phyloP scores from a whole-genome alignment of 1,140 invertebrate genomes.

The Ctenoplectra terminalis region DNA sequence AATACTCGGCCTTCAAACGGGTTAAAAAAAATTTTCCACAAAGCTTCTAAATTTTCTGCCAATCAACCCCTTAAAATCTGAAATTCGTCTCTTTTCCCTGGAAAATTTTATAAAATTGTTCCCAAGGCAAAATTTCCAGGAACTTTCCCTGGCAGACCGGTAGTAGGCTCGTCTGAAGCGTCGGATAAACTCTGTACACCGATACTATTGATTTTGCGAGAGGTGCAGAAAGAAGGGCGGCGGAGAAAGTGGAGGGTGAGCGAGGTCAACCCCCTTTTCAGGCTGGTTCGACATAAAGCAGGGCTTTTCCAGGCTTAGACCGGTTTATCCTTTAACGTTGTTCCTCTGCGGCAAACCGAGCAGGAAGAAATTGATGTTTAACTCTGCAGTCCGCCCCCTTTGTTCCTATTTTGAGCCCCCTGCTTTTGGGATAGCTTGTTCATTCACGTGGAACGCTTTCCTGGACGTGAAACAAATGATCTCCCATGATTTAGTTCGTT shows the following conservation, averaged over 20 bases:
- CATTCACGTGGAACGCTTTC: not conserved
- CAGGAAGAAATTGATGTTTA: constrained; percentile 32
- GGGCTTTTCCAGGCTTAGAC: constrained; percentile 58
- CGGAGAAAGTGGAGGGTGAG: constrained; percentile 68
- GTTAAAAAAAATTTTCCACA: too few species aligned
- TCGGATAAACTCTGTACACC: constrained; percentile 65
- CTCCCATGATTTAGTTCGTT: not conserved
- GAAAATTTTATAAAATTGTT: too few species aligned
- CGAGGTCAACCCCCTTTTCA: constrained; percentile 72
- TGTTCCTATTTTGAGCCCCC: not conserved
- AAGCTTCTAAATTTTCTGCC: too few species aligned
- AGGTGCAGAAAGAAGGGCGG: constrained; percentile 45
- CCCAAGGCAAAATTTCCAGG: not conserved
- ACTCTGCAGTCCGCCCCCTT: not conserved
- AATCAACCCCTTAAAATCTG: too few species aligned
- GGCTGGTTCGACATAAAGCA: constrained; percentile 59
- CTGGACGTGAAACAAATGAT: not conserved
- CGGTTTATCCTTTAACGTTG: constrained; percentile 52
- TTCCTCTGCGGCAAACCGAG: constrained; percentile 13
- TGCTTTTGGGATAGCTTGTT: too few species aligned
- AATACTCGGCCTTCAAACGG: too few species aligned
- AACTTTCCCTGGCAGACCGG: not conserved
- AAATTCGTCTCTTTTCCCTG: too few species aligned
- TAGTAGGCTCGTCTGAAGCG: not conserved
- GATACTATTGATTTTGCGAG: constrained; percentile 75